These are phyloP conservation scores for Miniopterus natalensis DNA, from an alignment of 2,113 vertebrate genomes.

Conservation along the genomic window DNA sequence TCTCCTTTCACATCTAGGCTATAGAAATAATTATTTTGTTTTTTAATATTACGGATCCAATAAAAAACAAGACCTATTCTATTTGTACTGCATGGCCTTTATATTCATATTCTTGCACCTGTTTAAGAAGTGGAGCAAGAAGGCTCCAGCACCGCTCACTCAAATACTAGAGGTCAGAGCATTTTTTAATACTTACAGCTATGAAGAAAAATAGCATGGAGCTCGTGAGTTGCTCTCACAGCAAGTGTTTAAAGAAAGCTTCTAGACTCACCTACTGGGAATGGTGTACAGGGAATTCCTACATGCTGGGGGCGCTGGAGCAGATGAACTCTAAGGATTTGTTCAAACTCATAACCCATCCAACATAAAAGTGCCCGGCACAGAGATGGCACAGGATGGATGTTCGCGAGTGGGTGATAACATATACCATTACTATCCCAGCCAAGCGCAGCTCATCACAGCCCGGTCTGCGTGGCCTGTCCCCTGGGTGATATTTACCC, in stretches of 20 bases:
- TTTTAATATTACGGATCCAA: background rate
- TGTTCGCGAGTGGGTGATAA: background rate
- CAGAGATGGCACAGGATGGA: background rate
- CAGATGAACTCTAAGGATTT: background rate
- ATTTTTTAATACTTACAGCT: background rate
- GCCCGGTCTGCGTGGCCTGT: background rate
- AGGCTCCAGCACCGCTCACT: background rate
- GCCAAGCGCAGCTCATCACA: background rate
- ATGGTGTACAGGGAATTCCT: background rate
- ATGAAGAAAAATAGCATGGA: background rate
- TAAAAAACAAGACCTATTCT: background rate
- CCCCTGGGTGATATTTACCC: constrained; percentile 60
- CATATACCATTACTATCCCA: fast-evolving
- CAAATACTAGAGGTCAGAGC: too few species aligned
- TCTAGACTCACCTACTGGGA: background rate
- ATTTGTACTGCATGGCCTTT: background rate
- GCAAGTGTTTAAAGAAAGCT: background rate
- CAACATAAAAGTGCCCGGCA: background rate
- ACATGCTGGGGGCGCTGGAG: background rate
- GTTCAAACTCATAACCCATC: background rate
- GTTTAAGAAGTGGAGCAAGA: background rate
- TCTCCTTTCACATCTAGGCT: background rate
- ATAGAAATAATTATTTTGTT: background rate
- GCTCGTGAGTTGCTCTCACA: background rate
- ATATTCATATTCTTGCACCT: background rate